Conservation (phyloP, 2,888 invertebrate species). For the Drosophila sordidapex region DNA sequence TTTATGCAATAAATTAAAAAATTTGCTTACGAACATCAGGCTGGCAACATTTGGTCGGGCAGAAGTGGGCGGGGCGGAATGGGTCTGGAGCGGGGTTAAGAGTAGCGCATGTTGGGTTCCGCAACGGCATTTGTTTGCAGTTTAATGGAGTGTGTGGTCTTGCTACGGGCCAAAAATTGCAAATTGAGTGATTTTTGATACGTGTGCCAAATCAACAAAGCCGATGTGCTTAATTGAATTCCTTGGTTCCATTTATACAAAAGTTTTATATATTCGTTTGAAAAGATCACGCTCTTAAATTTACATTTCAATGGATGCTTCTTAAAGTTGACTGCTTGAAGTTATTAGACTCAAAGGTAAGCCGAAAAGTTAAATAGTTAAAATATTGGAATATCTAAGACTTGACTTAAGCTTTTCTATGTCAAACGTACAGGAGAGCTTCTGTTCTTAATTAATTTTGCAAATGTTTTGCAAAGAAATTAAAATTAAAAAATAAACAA, state of each 20-base stretch:
- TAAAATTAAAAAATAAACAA: neutral
- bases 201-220: slow-evolving; percentile 18
- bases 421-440: neutral
- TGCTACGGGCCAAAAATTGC: slow-evolving; percentile 31
- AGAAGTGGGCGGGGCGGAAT: neutral
- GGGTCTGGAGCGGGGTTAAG: neutral
- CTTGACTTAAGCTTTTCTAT: neutral
- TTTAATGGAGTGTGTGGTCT: slow-evolving; percentile 72
- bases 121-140: slow-evolving; percentile 66
- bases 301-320: neutral
- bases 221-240: slow-evolving; percentile 52
- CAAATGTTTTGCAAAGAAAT: neutral
- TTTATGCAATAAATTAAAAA: slow-evolving; percentile 78
- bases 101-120: slow-evolving; percentile 1
- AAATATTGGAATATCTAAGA: neutral
- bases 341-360: neutral
- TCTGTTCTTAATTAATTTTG: neutral
- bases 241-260: slow-evolving; percentile 28
- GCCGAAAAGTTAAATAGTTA: neutral
- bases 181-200: slow-evolving; percentile 75
- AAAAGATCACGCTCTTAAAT: neutral
- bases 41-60: slow-evolving; percentile 16
- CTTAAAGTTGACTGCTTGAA: neutral
- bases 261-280: slow-evolving; percentile 1
- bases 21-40: slow-evolving; percentile 61